A percentile compares a stretch with the other conserved stretches of the same genome.
Conservation (phyloP, 2,113 vertebrate species). For the Rostratula benghalensis region DNA sequence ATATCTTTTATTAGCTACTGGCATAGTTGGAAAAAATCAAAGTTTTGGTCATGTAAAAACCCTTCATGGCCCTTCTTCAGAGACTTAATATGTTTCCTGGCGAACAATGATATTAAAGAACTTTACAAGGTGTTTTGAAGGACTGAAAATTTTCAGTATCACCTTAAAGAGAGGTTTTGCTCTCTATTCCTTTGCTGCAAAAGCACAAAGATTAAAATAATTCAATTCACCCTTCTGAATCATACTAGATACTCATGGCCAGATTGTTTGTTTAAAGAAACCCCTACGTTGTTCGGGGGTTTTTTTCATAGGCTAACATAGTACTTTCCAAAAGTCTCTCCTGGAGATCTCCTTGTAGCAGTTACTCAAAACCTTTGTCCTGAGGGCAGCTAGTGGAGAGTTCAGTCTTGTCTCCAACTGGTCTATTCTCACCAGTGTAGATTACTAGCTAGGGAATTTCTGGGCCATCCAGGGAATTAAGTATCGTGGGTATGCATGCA, state of each 20-base stretch:
- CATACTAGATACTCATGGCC: neutral
- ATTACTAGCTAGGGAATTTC: neutral
- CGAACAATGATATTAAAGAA: neutral
- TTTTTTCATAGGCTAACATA: neutral
- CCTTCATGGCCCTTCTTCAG: neutral
- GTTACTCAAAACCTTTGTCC: neutral
- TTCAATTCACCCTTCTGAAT: neutral
- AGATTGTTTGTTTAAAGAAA: neutral
- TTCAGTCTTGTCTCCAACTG: neutral
- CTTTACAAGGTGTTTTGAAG: neutral
- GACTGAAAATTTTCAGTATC: neutral
- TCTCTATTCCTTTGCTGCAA: neutral
- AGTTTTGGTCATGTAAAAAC: neutral
- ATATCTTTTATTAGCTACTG: neutral
- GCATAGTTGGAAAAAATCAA: neutral
- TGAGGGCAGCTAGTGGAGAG: neutral
- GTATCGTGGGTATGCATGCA: neutral
- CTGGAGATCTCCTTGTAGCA: neutral
- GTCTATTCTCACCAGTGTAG: accelerated
- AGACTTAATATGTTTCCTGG: neutral
- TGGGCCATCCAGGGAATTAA: neutral
- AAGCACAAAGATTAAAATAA: neutral
- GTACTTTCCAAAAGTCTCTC: neutral
- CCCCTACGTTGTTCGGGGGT: neutral
- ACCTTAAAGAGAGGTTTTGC: neutral